Percentiles rank a stretch among this genome's conserved stretches.
These are phyloP conservation scores for Pogonus chalceus DNA, from an alignment of 1,140 invertebrate genomes.

Conservation along the genomic window DNA sequence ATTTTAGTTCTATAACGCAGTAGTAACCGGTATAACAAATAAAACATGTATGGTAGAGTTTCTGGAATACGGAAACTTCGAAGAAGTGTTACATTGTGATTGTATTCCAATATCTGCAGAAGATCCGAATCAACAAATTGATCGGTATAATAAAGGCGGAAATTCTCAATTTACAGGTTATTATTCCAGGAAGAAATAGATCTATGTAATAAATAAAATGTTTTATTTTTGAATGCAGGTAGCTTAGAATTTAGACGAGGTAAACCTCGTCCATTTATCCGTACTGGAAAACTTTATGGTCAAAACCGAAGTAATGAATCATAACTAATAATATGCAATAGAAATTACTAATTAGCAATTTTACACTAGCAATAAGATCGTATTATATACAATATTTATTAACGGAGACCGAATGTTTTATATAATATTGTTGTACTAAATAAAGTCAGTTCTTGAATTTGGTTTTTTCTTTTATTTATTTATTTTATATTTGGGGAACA, in stretches of 20 bases:
- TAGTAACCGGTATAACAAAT: constrained; percentile 65
- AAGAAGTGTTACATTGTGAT: constrained; percentile 72
- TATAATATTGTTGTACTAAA: constrained; percentile 2
- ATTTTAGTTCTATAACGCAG: constrained; percentile 74
- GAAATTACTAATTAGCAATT: background rate
- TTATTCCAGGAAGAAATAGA: background rate
- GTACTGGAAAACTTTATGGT: background rate
- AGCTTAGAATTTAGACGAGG: constrained; percentile 6
- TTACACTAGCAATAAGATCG: background rate
- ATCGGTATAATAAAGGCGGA: background rate
- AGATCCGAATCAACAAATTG: background rate
- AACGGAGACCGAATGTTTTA: constrained; percentile 3
- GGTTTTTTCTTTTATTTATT: no score
- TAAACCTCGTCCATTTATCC: background rate
- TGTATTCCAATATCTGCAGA: constrained; percentile 51
- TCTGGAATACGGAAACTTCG: constrained; percentile 78
- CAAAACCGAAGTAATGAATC: background rate
- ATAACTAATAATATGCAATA: background rate
- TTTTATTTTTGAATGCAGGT: background rate
- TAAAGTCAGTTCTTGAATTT: background rate
- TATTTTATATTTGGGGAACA: no score
- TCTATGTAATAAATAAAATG: background rate
- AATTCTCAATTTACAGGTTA: constrained; percentile 3
- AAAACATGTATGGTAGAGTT: constrained; percentile 77
- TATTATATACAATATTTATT: constrained; percentile 1